These are phyloP conservation scores for Rhyzopertha dominica DNA, from an alignment of 1,140 invertebrate genomes.

Conservation along the genomic window DNA sequence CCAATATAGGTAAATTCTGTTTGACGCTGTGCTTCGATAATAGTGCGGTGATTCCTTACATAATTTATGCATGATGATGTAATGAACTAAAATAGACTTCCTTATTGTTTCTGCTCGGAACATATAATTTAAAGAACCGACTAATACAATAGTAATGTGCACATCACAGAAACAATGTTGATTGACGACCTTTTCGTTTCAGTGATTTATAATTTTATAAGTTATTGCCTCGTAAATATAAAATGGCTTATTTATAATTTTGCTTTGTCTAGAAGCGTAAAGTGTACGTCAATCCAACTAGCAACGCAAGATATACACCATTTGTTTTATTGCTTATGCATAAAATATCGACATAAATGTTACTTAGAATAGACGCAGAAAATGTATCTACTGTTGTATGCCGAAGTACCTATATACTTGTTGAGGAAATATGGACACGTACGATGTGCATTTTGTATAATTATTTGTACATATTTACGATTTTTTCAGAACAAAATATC, in stretches of 20 bases:
- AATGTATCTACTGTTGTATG: too few relatives aligned
- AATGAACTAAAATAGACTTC: constrained; percentile 23
- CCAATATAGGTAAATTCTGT: too few relatives aligned
- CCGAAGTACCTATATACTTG: too few relatives aligned
- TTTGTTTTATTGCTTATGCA: not conserved
- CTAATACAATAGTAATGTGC: constrained; percentile 20
- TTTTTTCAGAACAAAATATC: too few relatives aligned
- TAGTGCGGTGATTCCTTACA: too few relatives aligned
- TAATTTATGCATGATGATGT: too few relatives aligned
- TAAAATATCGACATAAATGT: too few relatives aligned
- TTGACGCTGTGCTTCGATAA: too few relatives aligned
- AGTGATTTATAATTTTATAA: constrained; percentile 33
- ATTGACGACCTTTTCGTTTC: constrained; percentile 31
- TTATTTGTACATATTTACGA: too few relatives aligned
- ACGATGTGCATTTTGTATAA: too few relatives aligned
- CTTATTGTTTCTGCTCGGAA: constrained; percentile 20
- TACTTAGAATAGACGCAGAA: too few relatives aligned
- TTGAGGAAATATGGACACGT: too few relatives aligned
- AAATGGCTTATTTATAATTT: constrained; percentile 27
- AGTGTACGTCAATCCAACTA: not conserved
- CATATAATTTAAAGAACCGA: constrained; percentile 18
- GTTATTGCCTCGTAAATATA: constrained; percentile 33
- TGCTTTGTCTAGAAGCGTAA: constrained; percentile 25
- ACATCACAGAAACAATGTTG: constrained; percentile 39
- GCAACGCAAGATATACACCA: not conserved